These are phyloP conservation scores for Lepidothrix coronata DNA, from an alignment of 2,113 vertebrate genomes.

Conservation along the genomic window DNA sequence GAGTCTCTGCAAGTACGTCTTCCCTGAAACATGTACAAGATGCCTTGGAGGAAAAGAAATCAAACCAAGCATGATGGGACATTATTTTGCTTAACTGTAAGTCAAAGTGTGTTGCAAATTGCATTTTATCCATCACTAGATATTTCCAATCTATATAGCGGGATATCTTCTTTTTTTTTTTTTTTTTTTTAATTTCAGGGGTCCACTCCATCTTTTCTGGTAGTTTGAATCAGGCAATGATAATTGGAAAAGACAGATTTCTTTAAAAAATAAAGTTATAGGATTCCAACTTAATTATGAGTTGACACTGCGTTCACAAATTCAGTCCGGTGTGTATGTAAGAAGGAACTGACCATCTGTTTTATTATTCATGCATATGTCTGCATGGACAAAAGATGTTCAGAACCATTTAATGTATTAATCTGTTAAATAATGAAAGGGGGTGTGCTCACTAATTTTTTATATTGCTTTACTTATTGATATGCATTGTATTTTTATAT, in stretches of 20 bases:
- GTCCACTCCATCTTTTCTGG: background rate
- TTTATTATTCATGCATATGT: conserved; percentile 20
- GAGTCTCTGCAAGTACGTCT: background rate
- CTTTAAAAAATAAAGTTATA: background rate
- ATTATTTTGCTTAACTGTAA: background rate
- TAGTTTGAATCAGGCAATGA: background rate
- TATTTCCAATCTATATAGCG: background rate
- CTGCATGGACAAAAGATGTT: conserved; percentile 7
- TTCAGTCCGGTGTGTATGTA: background rate
- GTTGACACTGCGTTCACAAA: background rate
- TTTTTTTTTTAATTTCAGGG: background rate
- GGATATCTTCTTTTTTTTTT: background rate
- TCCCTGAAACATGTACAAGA: background rate
- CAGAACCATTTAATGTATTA: background rate
- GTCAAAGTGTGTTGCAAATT: background rate
- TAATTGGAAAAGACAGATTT: background rate
- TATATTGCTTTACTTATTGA: background rate
- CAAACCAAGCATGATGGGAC: background rate
- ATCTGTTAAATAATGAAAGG: conserved; percentile 1
- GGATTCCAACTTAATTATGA: background rate
- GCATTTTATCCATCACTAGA: background rate
- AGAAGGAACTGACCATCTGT: background rate
- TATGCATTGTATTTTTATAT: background rate
- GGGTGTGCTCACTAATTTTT: background rate
- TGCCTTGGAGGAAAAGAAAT: background rate